These are phyloP conservation scores for Falco berigora DNA, from an alignment of 2,797 vertebrate genomes.

Conservation along the genomic window DNA sequence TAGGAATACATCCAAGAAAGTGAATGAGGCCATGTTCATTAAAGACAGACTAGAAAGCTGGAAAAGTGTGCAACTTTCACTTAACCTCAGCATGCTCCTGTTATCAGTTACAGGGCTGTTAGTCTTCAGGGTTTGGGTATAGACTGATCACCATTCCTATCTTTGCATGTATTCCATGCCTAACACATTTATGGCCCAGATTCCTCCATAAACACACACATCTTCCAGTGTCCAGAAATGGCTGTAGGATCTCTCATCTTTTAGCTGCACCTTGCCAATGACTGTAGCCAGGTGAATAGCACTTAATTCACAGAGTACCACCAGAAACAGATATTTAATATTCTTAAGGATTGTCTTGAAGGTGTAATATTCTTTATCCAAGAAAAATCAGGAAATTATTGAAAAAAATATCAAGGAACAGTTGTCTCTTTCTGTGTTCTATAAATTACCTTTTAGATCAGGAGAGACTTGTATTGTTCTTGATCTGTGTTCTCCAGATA, in stretches of 20 bases:
- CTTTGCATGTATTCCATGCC: background rate
- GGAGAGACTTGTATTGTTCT: background rate
- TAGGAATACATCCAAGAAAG: background rate
- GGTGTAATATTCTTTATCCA: background rate
- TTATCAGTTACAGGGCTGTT: background rate
- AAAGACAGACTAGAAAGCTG: background rate
- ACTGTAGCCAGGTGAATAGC: background rate
- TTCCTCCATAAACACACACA: background rate
- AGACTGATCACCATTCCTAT: background rate
- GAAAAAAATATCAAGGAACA: background rate
- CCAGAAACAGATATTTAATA: background rate
- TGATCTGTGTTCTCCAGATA: background rate
- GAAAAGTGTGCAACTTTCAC: background rate
- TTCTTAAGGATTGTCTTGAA: background rate
- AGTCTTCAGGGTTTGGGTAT: background rate
- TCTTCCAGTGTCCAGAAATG: background rate
- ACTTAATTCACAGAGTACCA: background rate
- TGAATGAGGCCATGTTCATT: background rate
- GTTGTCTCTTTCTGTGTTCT: background rate
- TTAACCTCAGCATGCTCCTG: background rate
- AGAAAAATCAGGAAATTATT: background rate
- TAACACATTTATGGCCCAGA: background rate
- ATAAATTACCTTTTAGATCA: background rate
- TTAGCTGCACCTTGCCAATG: background rate
- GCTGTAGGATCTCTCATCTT: background rate